A percentile compares a stretch with the other conserved stretches of the same genome.
These are phyloP conservation scores for Colossoma macropomum DNA, from an alignment of 2,113 vertebrate genomes.

Conservation along the genomic window DNA sequence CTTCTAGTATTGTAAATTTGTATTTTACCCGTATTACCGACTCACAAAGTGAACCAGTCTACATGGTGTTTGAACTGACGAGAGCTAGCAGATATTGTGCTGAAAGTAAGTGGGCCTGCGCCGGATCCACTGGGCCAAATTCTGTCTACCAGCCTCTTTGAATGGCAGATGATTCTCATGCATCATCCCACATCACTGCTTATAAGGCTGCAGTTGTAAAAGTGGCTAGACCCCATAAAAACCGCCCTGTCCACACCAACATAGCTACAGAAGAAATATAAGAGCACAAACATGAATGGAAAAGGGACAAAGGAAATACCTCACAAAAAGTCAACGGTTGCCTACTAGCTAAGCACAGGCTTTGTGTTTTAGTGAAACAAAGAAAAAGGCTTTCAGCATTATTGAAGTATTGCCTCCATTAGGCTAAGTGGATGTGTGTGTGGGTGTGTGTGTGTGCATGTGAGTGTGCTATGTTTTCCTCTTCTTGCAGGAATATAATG, in stretches of 20 bases:
- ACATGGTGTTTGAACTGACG: too few species aligned
- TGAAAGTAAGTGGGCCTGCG: slow-evolving; percentile 53
- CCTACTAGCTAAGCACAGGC: background rate
- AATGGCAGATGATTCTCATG: background rate
- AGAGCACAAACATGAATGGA: slow-evolving; percentile 18
- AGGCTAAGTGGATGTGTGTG: slow-evolving; percentile 62
- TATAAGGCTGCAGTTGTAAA: slow-evolving; percentile 48
- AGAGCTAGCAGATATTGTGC: slow-evolving; percentile 57
- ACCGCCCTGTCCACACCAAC: background rate
- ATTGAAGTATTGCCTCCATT: slow-evolving; percentile 66
- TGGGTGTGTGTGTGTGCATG: background rate
- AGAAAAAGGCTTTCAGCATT: slow-evolving; percentile 61
- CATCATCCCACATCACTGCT: slow-evolving; percentile 8
- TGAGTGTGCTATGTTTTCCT: background rate
- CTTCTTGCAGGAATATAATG: too few species aligned
- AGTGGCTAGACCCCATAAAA: slow-evolving; percentile 31
- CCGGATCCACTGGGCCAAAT: slow-evolving; percentile 31
- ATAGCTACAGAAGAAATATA: background rate
- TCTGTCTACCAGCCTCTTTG: background rate
- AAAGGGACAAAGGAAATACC: slow-evolving; percentile 34
- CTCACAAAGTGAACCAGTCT: too few species aligned
- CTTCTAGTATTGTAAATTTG: too few species aligned
- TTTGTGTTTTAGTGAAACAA: slow-evolving; percentile 2
- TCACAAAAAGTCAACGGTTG: background rate
- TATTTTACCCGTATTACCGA: too few species aligned